Base-by-base conservation (phyloP, 2,113 vertebrate species). In the Gallinago jamesoni region DNA sequence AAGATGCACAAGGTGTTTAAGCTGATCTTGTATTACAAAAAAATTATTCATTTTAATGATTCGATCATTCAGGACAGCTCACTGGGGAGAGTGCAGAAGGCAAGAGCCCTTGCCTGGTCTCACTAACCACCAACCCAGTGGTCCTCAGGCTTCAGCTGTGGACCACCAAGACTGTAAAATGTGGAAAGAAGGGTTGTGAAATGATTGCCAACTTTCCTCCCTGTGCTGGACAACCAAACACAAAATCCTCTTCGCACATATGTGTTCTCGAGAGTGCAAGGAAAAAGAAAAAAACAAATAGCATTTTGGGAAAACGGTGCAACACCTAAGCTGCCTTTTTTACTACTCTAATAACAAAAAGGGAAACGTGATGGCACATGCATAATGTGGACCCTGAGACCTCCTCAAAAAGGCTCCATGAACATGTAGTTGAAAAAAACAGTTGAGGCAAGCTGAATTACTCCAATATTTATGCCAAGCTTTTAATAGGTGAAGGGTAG, bases 311-410 rank as follows among this genome's bases (percentile, higher is more conserved):
- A 14, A 69, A 93, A 73, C 1, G 1, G 5, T 63, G 53, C 33
- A 88, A 45, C 12, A 53, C n/a, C 50, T 25, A 25, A 47, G 37
- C 31, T 77, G 39, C 3, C 4, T 8, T 63, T 84, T 62, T 63
- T 43, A 48, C 43, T 35, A 14, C 16, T 70, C 57, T 57, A 33
- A 2, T 11, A 10, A 50, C 85, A 68, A 21, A 50, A 20, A 7
- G 7, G 8, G 12, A 70, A 76, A 28, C 0, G 1, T 35, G 28
- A 39, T 50, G 52, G 55, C 35, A 66, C 0, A 0, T 20, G n/a
- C 16, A 14, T 62, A 63, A 59, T 9, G 37, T 47, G 17, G 55
- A 57, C 35, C 21, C 57, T 16, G 43, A 33, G 12, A 52, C 23
- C 41, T 93, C 80, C 76, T 81, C 59, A 59, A 17, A 80, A 60